Conservation (phyloP, 2,888 invertebrate species). For the Mimachlamys varia region DNA sequence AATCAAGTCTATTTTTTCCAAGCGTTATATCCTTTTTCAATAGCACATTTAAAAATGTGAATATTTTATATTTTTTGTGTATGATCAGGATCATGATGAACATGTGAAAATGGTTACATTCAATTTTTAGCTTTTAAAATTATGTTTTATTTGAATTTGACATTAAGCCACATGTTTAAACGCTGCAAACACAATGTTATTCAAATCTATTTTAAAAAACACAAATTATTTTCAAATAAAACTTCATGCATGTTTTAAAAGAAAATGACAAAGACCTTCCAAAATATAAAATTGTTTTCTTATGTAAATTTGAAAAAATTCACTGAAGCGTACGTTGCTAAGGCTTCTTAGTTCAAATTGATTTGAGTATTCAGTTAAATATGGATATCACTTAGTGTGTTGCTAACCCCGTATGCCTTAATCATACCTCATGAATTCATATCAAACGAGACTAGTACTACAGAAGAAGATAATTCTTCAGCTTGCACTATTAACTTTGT, state of each 20-base stretch:
- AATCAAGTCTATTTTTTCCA: neutral
- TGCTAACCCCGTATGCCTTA: neutral
- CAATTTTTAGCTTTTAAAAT: neutral
- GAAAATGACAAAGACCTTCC: neutral
- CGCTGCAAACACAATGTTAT: neutral
- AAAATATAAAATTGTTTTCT: neutral
- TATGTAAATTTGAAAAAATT: constrained; percentile 3
- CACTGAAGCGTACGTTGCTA: neutral
- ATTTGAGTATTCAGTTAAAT: neutral
- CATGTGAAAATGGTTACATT: neutral
- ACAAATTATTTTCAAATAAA: neutral
- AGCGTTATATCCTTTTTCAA: too few species aligned
- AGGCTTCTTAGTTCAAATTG: neutral
- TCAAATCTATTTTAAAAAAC: neutral
- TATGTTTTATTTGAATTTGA: neutral
- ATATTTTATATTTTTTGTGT: neutral
- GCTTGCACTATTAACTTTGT: neutral
- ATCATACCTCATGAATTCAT: neutral
- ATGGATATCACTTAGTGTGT: neutral
- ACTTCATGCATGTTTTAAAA: neutral
- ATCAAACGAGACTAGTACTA: neutral
- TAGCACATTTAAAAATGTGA: neutral
- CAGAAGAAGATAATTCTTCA: neutral
- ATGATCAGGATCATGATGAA: neutral
- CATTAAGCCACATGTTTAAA: neutral